Evolutionary conservation across 2,113 vertebrate species (phyloP).

Genomic region (Abramis brama): DNA sequence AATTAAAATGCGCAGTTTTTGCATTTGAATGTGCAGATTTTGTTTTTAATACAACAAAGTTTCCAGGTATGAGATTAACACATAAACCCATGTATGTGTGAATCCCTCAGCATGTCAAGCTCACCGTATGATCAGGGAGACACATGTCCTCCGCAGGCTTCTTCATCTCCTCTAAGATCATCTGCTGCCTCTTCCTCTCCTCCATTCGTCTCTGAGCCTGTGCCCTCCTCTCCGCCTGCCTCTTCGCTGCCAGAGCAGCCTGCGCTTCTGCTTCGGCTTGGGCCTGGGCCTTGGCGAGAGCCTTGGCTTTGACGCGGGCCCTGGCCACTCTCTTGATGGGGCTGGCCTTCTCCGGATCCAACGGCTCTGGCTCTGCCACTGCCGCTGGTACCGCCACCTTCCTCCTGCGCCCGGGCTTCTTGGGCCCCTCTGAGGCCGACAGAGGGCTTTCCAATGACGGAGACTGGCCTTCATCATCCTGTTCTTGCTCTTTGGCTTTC

Average conservation of each 20-base stretch:
- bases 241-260: constrained; percentile 74
- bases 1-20: too few species aligned
- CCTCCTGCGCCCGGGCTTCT: constrained; percentile 73
- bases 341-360: constrained; percentile 68
- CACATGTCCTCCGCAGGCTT: constrained; percentile 97
- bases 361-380: constrained; percentile 50
- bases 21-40: too few species aligned
- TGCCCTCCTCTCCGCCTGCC: constrained; percentile 77
- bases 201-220: constrained; percentile 85
- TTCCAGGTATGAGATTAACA: too few species aligned
- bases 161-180: constrained; percentile 93
- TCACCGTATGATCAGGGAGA: constrained; percentile 89
- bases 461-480: constrained; percentile 42
- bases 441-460: constrained; percentile 43
- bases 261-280: constrained; percentile 76
- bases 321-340: constrained; percentile 72
- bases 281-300: constrained; percentile 82
- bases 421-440: constrained; percentile 59
- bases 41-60: too few species aligned
- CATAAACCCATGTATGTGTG: background rate
- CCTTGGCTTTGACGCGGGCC: constrained; percentile 81
- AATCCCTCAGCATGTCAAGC: background rate
- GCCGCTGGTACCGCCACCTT: constrained; percentile 60
- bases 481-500: constrained; percentile 69
- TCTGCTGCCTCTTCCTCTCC: constrained; percentile 89